A percentile compares a stretch with the other conserved stretches of the same genome.
Evolutionary conservation across 2,797 vertebrate genomes (phyloP).

Genomic region (Menidia menidia): DNA sequence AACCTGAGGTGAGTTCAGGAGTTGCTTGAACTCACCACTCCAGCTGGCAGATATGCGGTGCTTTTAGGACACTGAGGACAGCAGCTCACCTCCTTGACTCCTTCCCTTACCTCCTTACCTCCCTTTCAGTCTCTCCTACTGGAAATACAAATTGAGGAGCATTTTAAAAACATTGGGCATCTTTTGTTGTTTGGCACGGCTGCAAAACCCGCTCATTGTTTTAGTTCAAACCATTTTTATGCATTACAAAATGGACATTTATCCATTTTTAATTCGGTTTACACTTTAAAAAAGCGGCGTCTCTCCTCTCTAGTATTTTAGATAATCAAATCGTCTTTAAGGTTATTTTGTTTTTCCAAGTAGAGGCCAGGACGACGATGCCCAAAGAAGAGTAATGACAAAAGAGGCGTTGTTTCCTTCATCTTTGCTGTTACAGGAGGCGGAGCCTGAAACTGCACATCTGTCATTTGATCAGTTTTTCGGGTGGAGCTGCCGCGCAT

Average conservation of each 20-base stretch:
- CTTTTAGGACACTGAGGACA: background rate
- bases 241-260: background rate
- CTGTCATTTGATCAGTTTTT: constrained; percentile 31
- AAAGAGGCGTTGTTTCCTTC: background rate
- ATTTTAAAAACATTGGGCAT: too few relatives aligned
- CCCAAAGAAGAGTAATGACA: background rate
- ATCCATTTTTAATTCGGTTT: background rate
- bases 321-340: background rate
- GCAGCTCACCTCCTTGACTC: background rate
- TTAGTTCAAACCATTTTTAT: too few relatives aligned
- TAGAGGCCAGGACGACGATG: background rate
- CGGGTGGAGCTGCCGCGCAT: constrained; percentile 21
- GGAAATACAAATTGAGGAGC: background rate
- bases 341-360: background rate
- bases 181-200: too few relatives aligned
- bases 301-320: too few relatives aligned
- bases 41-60: background rate
- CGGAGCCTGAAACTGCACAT: constrained; percentile 27
- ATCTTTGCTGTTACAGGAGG: constrained; percentile 1
- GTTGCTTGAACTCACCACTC: background rate
- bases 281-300: background rate
- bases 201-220: too few relatives aligned
- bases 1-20: background rate
- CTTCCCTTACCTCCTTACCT: background rate
- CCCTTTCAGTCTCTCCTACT: background rate